Evolutionary conservation across 2,888 invertebrate species (phyloP), one percentile per base, ranked within the genome.

Genomic region (Vesta saturnalis): DNA sequence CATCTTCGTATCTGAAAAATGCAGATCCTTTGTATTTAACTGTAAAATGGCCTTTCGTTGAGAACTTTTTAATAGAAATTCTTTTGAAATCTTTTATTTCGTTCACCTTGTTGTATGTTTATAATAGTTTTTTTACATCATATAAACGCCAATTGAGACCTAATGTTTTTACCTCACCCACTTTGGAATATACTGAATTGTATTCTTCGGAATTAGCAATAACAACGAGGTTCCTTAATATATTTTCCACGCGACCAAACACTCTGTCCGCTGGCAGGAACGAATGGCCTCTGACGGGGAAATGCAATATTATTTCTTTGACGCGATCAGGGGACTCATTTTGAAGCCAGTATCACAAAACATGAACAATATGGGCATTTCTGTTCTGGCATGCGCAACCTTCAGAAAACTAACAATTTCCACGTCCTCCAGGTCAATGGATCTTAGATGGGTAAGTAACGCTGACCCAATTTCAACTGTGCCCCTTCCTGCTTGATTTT

Each of bases 301-400:
- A n/a, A n/a, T n/a, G n/a, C n/a, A n/a, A n/a, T n/a, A n/a, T n/a
- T n/a, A n/a, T n/a, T n/a, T n/a, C n/a, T n/a, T n/a, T n/a, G n/a
- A n/a, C n/a, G n/a, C n/a, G n/a, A n/a, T n/a, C n/a, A n/a, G n/a
- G n/a, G n/a, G n/a, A n/a, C n/a, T n/a, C n/a, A n/a, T 63, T 22
- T 70, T 70, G 58, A n/a, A n/a, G n/a, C n/a, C n/a, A n/a, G n/a
- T 73, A 63, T 56, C 56, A 55, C 43, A 19, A 54, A 63, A 63
- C 21, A 63, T n/a, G n/a, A n/a, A n/a, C n/a, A n/a, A 43, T 56
- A 56, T 15, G 12, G 56, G 16, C 12, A 55, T 39, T 14, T 39
- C 5, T 14, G 52, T 39, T 18, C 21, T 19, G 23, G 22, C 55
- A 54, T 43, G 60, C 15, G 21, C 18, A 35, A 12, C n/a, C 21